Percentiles rank a stretch among this genome's conserved stretches.
These are phyloP conservation scores for Drosophila trichaetosa DNA, from an alignment of 2,888 invertebrate species.

Conservation along the genomic window DNA sequence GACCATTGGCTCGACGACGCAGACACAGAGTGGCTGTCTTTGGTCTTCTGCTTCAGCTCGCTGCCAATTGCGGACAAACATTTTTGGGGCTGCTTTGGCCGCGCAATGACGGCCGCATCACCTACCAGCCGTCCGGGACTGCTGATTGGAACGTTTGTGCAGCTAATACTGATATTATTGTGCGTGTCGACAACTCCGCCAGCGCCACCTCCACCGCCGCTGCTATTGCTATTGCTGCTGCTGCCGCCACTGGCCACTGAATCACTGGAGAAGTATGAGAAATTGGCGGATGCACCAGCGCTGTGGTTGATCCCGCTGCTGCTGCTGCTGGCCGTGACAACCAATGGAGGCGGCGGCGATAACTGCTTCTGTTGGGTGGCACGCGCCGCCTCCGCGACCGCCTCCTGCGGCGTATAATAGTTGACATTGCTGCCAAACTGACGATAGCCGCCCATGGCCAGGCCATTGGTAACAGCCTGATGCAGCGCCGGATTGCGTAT, in stretches of 20 bases:
- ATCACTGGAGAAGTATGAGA: slow-evolving; percentile 80
- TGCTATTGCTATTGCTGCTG: slow-evolving; percentile 42
- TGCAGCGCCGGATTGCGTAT: slow-evolving; percentile 89
- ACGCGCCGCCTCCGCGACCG: slow-evolving; percentile 79
- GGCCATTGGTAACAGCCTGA: slow-evolving; percentile 84
- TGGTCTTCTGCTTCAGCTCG: slow-evolving; percentile 84
- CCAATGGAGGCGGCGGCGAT: slow-evolving; percentile 31
- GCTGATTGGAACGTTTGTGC: slow-evolving; percentile 74
- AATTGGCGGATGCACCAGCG: slow-evolving; percentile 55
- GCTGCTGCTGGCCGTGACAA: slow-evolving; percentile 16
- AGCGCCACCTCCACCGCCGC: slow-evolving; percentile 31
- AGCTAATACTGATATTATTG: slow-evolving; percentile 83
- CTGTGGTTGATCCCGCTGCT: slow-evolving; percentile 15
- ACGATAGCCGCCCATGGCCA: slow-evolving; percentile 81
- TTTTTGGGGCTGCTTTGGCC: slow-evolving; percentile 75
- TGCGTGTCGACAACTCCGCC: slow-evolving; percentile 69
- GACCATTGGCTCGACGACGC: slow-evolving; percentile 62
- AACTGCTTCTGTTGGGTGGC: slow-evolving; percentile 69
- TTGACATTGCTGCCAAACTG: slow-evolving; percentile 83
- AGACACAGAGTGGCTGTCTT: slow-evolving; percentile 72
- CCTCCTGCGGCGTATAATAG: slow-evolving; percentile 83
- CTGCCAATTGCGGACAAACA: slow-evolving; percentile 85
- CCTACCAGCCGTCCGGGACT: slow-evolving; percentile 73
- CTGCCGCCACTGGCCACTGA: slow-evolving; percentile 48
- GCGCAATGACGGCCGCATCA: slow-evolving; percentile 81